Conservation (phyloP, 2,113 vertebrate species). For the Amazona guildingii region DNA sequence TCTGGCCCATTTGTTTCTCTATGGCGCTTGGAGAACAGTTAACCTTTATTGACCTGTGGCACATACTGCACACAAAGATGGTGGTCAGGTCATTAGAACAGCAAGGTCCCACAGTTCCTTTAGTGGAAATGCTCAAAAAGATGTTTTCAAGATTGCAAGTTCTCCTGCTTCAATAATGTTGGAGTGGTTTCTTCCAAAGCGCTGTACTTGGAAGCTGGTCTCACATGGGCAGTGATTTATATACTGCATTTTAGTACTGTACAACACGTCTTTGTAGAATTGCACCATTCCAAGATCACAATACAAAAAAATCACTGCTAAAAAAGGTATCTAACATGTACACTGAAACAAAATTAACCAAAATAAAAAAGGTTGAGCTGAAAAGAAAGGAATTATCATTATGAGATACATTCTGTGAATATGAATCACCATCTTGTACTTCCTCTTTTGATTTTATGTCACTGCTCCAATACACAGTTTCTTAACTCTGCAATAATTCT, state of each 20-base stretch:
- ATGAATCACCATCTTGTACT: neutral
- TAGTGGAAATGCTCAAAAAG: neutral
- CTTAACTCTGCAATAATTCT: neutral
- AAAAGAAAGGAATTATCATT: neutral
- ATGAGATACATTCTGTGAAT: neutral
- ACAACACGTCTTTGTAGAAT: neutral
- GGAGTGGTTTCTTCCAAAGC: neutral
- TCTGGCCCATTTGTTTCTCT: neutral
- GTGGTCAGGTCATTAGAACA: neutral
- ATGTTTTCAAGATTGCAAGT: neutral
- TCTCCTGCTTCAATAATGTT: neutral
- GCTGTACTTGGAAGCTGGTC: neutral
- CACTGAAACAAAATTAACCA: neutral
- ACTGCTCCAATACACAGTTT: neutral
- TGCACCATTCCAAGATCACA: rapidly evolving
- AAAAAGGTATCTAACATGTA: neutral
- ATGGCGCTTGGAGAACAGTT: neutral
- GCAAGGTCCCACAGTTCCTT: neutral
- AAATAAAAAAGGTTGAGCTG: neutral
- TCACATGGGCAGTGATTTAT: neutral
- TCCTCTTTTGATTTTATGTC: neutral
- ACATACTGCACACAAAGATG: rapidly evolving
- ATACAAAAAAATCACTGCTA: neutral
- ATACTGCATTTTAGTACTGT: neutral
- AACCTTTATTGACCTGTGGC: neutral